Percentiles rank a stretch among this genome's conserved stretches.
Conservation (phyloP, 2,113 vertebrate species). For the Phalacrocorax brasilianus region DNA sequence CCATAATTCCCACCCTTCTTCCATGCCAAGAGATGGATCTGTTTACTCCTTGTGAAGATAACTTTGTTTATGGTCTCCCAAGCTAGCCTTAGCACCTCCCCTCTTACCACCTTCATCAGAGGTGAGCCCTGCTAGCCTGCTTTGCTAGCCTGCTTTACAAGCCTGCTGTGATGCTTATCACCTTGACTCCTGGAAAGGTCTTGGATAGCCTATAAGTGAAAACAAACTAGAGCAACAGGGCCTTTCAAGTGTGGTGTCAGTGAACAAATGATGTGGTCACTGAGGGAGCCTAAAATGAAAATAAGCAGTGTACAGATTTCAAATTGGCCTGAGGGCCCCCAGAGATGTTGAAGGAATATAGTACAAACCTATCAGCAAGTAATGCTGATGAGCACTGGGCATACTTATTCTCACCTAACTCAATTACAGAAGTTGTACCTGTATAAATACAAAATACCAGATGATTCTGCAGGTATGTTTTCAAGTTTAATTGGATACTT, state of each 20-base stretch:
- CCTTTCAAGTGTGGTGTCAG: neutral
- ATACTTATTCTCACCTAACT: neutral
- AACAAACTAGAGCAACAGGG: accelerated
- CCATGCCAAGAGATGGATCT: neutral
- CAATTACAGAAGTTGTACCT: neutral
- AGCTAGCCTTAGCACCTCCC: neutral
- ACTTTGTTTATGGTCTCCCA: neutral
- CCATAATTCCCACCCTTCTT: neutral
- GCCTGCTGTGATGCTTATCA: neutral
- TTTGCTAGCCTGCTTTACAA: neutral
- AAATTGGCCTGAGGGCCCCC: neutral
- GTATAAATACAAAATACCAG: neutral
- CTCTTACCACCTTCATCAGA: neutral
- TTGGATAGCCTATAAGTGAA: neutral
- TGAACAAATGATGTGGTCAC: neutral
- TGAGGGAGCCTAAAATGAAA: neutral
- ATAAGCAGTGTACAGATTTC: neutral
- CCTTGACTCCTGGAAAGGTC: neutral
- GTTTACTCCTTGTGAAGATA: neutral
- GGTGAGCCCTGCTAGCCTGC: neutral
- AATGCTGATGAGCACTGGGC: neutral
- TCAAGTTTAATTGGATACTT: neutral
- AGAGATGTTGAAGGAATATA: neutral
- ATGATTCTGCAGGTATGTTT: neutral
- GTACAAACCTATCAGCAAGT: neutral